Conservation (phyloP, 2,113 vertebrate species). For the Lichenostomus cassidix region DNA sequence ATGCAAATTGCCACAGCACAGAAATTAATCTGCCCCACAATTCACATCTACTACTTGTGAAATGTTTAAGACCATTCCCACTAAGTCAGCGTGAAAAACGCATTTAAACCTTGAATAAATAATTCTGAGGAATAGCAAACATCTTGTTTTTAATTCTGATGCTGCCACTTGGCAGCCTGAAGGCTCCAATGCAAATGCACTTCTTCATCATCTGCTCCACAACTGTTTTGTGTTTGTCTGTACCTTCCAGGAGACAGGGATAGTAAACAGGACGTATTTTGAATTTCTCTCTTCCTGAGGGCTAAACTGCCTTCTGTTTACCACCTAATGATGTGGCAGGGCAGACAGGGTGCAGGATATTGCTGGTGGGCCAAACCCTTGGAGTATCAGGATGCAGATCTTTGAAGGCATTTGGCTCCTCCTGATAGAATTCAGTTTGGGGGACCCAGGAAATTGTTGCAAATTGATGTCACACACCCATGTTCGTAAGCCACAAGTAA, state of each 20-base stretch:
- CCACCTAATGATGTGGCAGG: not conserved
- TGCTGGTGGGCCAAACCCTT: not conserved
- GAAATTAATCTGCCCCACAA: not conserved
- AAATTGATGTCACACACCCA: not conserved
- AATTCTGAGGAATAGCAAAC: not conserved
- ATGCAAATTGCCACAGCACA: not conserved
- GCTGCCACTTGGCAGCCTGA: not conserved
- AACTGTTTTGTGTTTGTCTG: not conserved
- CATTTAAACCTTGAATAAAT: not conserved
- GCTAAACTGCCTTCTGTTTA: not conserved
- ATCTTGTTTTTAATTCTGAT: not conserved
- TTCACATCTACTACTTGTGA: not conserved
- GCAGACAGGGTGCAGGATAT: not conserved
- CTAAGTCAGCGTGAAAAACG: not conserved
- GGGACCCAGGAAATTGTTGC: not conserved
- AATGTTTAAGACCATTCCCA: not conserved
- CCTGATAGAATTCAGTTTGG: not conserved
- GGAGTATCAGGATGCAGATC: not conserved
- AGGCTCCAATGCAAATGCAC: not conserved
- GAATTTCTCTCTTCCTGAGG: not conserved
- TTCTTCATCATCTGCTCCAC: not conserved
- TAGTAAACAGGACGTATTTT: not conserved
- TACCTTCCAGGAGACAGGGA: not conserved
- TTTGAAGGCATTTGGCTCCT: not conserved
- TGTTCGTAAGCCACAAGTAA: rapidly evolving